phyloP scores from a whole-genome alignment of 2,888 invertebrate species.

The Lasioglossum zephyrum region DNA sequence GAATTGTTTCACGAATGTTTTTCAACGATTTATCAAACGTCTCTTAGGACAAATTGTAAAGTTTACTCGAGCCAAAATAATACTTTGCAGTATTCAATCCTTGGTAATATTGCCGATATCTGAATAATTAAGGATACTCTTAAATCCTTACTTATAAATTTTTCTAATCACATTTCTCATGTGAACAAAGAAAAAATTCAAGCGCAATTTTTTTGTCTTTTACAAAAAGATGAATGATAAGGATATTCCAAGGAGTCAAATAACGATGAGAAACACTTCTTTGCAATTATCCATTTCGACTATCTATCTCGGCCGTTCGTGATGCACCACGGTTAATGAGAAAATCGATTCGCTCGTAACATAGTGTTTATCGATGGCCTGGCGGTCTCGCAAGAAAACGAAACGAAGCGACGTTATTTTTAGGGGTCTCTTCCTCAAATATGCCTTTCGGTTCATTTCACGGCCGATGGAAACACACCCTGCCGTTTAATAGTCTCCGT shows the following conservation, averaged over 20 bases:
- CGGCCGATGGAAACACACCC: conserved; percentile 38
- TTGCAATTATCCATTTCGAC: not conserved
- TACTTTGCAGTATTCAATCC: not conserved
- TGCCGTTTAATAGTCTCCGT: not conserved
- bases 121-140: not conserved
- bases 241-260: not conserved
- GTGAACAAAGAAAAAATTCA: not conserved
- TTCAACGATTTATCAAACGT: not conserved
- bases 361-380: conserved; percentile 52
- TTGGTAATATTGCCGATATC: not conserved
- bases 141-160: not conserved
- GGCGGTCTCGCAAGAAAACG: not conserved
- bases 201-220: not conserved
- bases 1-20: not conserved
- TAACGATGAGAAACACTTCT: not conserved
- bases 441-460: conserved; percentile 40
- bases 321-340: conserved; percentile 46
- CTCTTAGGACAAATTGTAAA: not conserved
- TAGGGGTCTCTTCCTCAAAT: conserved; percentile 34
- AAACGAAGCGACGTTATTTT: conserved; percentile 39
- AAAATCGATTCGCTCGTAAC: conserved; percentile 58
- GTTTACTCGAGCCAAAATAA: not conserved
- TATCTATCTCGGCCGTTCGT: not conserved
- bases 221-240: not conserved
- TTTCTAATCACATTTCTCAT: not conserved